A percentile compares a stretch with the other conserved stretches of the same genome.
Conservation (phyloP, 1,140 invertebrate genomes). For the Manduca sexta region DNA sequence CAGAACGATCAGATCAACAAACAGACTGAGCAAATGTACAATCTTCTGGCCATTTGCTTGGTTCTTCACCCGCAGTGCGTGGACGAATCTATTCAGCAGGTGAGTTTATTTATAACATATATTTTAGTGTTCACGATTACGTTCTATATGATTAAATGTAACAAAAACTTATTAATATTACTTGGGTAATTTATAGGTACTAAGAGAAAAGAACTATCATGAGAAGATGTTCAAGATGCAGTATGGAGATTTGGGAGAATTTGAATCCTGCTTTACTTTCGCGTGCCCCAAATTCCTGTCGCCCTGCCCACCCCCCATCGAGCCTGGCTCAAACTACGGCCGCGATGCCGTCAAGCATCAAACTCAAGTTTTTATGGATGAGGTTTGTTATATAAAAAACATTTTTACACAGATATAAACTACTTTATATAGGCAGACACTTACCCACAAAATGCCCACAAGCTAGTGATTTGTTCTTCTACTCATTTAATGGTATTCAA, state of each 20-base stretch:
- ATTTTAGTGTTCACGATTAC: no score
- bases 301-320: slow-evolving; percentile 88
- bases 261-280: slow-evolving; percentile 92
- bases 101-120: slow-evolving; percentile 13
- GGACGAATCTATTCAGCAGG: slow-evolving; percentile 97
- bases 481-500: no score
- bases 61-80: slow-evolving; percentile 99
- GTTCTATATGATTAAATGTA: no score
- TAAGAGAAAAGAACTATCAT: slow-evolving; percentile 93
- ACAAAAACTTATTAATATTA: slow-evolving; percentile 15
- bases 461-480: no score
- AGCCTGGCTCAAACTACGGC: slow-evolving; percentile 83
- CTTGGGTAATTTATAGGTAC: slow-evolving; percentile 41
- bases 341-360: slow-evolving; percentile 90
- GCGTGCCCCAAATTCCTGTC: slow-evolving; percentile 98
- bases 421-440: no score
- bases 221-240: slow-evolving; percentile 99
- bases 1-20: slow-evolving; percentile 99
- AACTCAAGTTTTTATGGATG: slow-evolving; percentile 91
- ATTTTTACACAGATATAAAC: no score
- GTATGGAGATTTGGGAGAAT: slow-evolving; percentile 92
- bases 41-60: slow-evolving; percentile 95
- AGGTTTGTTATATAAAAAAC: no score
- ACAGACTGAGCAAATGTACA: slow-evolving; percentile 99
- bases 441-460: no score